Evolutionary conservation across 1,140 invertebrate genomes (phyloP).

Genomic region (Mamestra configurata): DNA sequence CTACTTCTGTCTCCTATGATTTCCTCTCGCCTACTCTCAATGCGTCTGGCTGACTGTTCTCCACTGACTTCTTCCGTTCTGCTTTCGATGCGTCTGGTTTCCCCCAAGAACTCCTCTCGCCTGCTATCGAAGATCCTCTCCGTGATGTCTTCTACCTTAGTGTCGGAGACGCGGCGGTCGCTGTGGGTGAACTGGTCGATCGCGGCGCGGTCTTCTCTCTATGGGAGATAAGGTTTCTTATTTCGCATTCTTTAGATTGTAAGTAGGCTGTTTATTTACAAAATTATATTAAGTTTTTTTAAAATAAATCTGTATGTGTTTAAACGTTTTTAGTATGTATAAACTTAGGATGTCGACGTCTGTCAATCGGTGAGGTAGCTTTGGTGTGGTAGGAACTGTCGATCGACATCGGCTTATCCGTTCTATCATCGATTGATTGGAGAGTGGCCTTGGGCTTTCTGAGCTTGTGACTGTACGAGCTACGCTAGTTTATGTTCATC

Average conservation of each 20-base stretch:
- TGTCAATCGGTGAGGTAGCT: too few species aligned
- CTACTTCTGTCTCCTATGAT: slow-evolving; percentile 33
- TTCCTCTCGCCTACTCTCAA: slow-evolving; percentile 46
- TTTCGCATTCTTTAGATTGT: not conserved
- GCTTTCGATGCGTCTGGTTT: slow-evolving; percentile 41
- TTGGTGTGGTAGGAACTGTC: too few species aligned
- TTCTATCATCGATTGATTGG: too few species aligned
- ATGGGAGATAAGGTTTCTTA: slow-evolving; percentile 7
- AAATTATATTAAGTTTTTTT: too few species aligned
- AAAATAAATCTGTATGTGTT: too few species aligned
- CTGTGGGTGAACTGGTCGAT: slow-evolving; percentile 81
- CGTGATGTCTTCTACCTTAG: slow-evolving; percentile 61
- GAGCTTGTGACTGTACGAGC: too few species aligned
- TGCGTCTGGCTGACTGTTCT: slow-evolving; percentile 45
- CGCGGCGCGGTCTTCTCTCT: slow-evolving; percentile 80
- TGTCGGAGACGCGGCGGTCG: slow-evolving; percentile 76
- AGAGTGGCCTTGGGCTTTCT: too few species aligned
- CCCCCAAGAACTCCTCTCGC: slow-evolving; percentile 18
- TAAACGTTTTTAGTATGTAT: too few species aligned
- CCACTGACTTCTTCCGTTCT: slow-evolving; percentile 22
- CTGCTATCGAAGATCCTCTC: slow-evolving; percentile 47
- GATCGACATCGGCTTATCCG: too few species aligned
- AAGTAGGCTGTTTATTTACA: too few species aligned
- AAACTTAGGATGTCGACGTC: too few species aligned
- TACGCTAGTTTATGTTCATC: too few species aligned